These are phyloP conservation scores for Phymanthus crucifer DNA, from an alignment of 92 coral and sea anemone genomes.

Conservation along the genomic window DNA sequence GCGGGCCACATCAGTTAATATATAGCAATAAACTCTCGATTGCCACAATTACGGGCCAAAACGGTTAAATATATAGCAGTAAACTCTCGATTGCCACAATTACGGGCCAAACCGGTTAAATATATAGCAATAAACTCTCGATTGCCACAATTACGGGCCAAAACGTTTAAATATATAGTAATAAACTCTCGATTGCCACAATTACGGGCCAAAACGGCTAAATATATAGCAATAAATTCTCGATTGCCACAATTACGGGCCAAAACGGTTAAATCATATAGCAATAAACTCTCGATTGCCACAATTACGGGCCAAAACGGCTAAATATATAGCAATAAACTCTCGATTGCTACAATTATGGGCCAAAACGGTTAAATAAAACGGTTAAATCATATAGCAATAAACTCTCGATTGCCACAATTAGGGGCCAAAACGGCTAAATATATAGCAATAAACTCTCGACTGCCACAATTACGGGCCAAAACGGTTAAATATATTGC, in stretches of 20 bases:
- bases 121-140: no score
- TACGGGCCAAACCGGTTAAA: no score
- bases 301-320: neutral
- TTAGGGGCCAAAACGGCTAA: neutral
- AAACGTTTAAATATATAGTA: no score
- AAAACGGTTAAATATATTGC: neutral
- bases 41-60: slow-evolving; percentile 2
- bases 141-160: no score
- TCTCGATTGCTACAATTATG: neutral
- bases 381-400: neutral
- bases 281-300: neutral
- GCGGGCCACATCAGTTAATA: neutral
- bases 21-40: neutral
- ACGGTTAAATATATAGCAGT: neutral
- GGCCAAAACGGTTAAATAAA: neutral
- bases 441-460: no score
- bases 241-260: slow-evolving; percentile 11
- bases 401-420: no score
- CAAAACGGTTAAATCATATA: neutral
- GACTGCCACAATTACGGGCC: neutral
- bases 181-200: no score
- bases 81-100: no score
- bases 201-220: no score
- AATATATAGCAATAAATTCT: no score
- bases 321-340: neutral